phyloP scores from a whole-genome alignment of 1,140 invertebrate species.

The Brachionus calyciflorus region DNA sequence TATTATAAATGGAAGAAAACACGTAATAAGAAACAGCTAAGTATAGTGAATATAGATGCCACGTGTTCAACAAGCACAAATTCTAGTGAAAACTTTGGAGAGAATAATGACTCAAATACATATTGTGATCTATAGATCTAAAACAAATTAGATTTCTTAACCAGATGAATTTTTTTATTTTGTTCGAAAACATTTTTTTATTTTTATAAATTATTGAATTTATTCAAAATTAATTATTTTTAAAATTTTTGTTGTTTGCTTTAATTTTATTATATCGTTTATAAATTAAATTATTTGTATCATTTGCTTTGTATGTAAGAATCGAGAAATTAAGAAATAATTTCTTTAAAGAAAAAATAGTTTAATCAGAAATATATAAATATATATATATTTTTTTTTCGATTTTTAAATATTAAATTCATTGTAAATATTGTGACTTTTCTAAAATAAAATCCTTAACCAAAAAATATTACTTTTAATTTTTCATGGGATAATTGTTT shows the following conservation, averaged over 20 bases:
- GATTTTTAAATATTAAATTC: background rate
- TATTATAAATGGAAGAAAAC: slow-evolving; percentile 48
- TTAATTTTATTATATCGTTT: background rate
- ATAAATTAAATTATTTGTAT: background rate
- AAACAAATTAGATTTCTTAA: background rate
- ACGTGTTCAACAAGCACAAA: background rate
- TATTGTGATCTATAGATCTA: background rate
- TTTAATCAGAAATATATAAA: too few relatives aligned
- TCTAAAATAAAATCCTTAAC: too few relatives aligned
- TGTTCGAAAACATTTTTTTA: background rate
- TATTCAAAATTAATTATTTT: background rate
- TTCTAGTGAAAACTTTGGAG: slow-evolving; percentile 28
- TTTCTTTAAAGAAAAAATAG: too few relatives aligned
- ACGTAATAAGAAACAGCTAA: background rate
- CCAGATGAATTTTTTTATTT: background rate
- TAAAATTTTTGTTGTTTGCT: slow-evolving; percentile 2
- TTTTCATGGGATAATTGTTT: background rate
- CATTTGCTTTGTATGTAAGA: too few relatives aligned
- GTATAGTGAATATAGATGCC: background rate
- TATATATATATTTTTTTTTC: background rate
- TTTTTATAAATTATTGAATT: slow-evolving; percentile 33
- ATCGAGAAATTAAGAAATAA: too few relatives aligned
- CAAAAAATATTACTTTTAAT: background rate
- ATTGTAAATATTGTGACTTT: slow-evolving; percentile 15
- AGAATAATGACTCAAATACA: background rate